Base-by-base conservation (phyloP, 2,113 vertebrate genomes). In the Mohoua ochrocephala region DNA sequence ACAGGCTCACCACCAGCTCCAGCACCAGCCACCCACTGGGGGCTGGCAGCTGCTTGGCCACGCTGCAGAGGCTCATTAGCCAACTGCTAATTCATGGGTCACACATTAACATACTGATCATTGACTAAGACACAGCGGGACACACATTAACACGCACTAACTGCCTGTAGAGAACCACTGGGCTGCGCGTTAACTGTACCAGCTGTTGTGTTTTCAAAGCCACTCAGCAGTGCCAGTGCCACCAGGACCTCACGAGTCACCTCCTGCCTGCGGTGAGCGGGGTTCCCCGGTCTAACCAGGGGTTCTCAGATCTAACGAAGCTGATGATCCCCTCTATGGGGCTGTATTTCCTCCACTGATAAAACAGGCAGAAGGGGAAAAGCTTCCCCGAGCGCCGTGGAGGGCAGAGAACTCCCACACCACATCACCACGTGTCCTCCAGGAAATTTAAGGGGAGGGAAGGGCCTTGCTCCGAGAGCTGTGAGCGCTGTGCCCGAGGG, bases 71-170 rank as follows among this genome's bases (percentile, higher is more conserved):
- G 74, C 70, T 91, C 89, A 23, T 93, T 95, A 91, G 80, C 64
- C 30, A 27, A 53, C 74, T 89, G 84, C 91, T 94, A 95, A 96
- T 85, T 90, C 69, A 35, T 4, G 60, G 94, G 84, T 89, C 95
- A 70, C 44, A 74, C 71, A 73, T 82, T 88, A 85, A 87, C 82
- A 70, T 60, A 39, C 33, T 91, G 44, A 87, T 91, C 91, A 65
- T 37, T 60, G 93, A 89, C 87, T 30, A 82, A 47, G 91, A 45
- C 78, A 39, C 95, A 96, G 95, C 95, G 26, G 94, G 96, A 89
- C 89, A 76, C 26, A 24, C 87, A 69, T 92, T 96, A 95, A 95
- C 95, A 89, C 89, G 27, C 69, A 3, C 89, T 75, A 33, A 59
- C 84, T 54, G 91, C 89, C 73, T 64, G 71, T 5, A 50, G 79